A percentile compares a stretch with the other conserved stretches of the same genome.
Evolutionary conservation across 2,113 vertebrate species (phyloP).

Genomic region (Pterocles orientalis): DNA sequence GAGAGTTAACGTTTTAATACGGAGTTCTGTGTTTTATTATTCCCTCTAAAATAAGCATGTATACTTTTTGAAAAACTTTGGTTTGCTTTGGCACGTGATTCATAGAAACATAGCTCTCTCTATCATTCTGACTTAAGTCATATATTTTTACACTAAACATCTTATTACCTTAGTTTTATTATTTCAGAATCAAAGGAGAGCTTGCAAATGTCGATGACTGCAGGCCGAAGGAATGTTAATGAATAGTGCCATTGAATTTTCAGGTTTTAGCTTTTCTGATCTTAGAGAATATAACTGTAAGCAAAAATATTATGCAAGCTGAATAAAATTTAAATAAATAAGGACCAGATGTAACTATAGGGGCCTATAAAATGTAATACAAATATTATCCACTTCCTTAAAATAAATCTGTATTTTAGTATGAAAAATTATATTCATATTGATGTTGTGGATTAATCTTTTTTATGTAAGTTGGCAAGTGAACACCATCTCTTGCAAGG

Average conservation of each 20-base stretch:
- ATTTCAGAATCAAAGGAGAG: conserved; percentile 78
- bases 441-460: conserved; percentile 66
- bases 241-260: conserved; percentile 76
- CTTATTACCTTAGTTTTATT: conserved; percentile 79
- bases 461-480: conserved; percentile 63
- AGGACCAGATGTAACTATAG: conserved; percentile 75
- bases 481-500: conserved; percentile 38
- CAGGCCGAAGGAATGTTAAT: conserved; percentile 76
- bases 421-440: conserved; percentile 77
- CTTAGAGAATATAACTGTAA: conserved; percentile 71
- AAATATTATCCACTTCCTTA: conserved; percentile 77
- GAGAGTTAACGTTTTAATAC: conserved; percentile 61
- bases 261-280: conserved; percentile 72
- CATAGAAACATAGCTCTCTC: conserved; percentile 64
- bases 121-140: conserved; percentile 76
- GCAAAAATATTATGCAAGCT: conserved; percentile 76
- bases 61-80: conserved; percentile 54
- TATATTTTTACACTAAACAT: conserved; percentile 82
- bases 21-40: conserved; percentile 68
- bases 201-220: conserved; percentile 73
- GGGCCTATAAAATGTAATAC: conserved; percentile 73
- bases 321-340: conserved; percentile 78
- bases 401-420: conserved; percentile 74
- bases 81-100: conserved; percentile 72
- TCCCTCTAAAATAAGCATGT: conserved; percentile 63